A percentile compares a stretch with the other conserved stretches of the same genome.
Conservation (phyloP, 2,113 vertebrate genomes). For the Dryoscopus gambensis region DNA sequence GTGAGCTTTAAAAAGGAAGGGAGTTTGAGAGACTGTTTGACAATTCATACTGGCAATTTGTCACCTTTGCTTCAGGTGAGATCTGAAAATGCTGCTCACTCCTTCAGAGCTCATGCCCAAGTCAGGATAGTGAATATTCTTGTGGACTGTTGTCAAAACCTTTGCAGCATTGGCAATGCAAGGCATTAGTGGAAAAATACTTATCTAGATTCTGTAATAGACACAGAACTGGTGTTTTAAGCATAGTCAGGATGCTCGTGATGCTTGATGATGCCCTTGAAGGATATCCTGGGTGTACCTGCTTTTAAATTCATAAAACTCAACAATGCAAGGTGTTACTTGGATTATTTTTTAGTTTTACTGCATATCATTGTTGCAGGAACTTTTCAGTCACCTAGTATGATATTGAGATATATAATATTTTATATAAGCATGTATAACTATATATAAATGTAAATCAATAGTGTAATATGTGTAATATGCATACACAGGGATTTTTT, state of each 20-base stretch:
- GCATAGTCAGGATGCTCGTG: background rate
- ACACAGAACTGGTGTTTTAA: background rate
- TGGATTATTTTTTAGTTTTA: background rate
- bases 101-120: background rate
- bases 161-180: background rate
- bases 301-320: background rate
- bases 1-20: background rate
- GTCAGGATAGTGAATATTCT: background rate
- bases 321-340: background rate
- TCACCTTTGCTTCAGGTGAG: background rate
- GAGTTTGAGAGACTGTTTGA: background rate
- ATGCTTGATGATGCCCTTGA: background rate
- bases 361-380: background rate
- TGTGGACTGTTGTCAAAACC: rapidly evolving
- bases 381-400: background rate
- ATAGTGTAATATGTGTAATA: background rate
- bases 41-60: background rate
- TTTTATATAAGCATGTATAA: background rate
- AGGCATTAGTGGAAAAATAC: background rate
- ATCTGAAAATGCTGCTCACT: background rate
- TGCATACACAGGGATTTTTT: background rate
- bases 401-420: background rate
- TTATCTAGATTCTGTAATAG: background rate
- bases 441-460: background rate
- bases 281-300: background rate